phyloP scores from a whole-genome alignment of 1,140 invertebrate genomes.

The Papilio polytes region DNA sequence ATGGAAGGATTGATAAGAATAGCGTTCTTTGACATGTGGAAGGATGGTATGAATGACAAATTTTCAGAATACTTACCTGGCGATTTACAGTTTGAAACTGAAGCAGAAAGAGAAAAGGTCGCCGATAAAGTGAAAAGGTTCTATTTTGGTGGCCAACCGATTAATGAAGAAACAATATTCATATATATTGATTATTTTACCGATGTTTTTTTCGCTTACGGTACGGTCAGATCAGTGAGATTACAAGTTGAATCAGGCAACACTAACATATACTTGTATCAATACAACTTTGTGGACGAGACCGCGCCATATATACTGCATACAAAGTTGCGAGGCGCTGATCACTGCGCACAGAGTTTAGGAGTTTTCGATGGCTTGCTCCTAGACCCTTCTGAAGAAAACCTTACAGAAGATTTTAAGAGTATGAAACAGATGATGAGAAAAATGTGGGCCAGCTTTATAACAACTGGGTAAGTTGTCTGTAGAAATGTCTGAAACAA shows the following conservation, averaged over 20 bases:
- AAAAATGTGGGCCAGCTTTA: neutral
- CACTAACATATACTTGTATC: slow-evolving; percentile 48
- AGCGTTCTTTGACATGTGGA: slow-evolving; percentile 44
- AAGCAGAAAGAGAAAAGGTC: slow-evolving; percentile 42
- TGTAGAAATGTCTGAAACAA: neutral
- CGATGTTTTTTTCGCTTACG: slow-evolving; percentile 47
- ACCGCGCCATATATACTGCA: slow-evolving; percentile 29
- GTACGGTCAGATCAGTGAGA: slow-evolving; percentile 37
- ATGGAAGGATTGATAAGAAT: slow-evolving; percentile 55
- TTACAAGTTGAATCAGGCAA: slow-evolving; percentile 47
- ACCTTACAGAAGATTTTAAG: neutral
- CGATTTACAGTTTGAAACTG: slow-evolving; percentile 46
- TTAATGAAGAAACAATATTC: slow-evolving; percentile 24
- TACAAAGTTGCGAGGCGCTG: slow-evolving; percentile 41
- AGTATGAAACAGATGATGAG: neutral
- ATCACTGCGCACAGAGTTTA: slow-evolving; percentile 42
- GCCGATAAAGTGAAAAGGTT: slow-evolving; percentile 46
- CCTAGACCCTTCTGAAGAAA: neutral
- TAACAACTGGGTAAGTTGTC: neutral
- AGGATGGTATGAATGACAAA: slow-evolving; percentile 52
- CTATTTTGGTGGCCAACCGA: slow-evolving; percentile 47
- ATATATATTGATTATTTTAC: slow-evolving; percentile 42
- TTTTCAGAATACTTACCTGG: slow-evolving; percentile 50
- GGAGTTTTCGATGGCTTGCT: neutral
- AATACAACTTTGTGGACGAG: slow-evolving; percentile 41